These are phyloP conservation scores for Oryzias melastigma DNA, from an alignment of 2,113 vertebrate species.

Conservation along the genomic window DNA sequence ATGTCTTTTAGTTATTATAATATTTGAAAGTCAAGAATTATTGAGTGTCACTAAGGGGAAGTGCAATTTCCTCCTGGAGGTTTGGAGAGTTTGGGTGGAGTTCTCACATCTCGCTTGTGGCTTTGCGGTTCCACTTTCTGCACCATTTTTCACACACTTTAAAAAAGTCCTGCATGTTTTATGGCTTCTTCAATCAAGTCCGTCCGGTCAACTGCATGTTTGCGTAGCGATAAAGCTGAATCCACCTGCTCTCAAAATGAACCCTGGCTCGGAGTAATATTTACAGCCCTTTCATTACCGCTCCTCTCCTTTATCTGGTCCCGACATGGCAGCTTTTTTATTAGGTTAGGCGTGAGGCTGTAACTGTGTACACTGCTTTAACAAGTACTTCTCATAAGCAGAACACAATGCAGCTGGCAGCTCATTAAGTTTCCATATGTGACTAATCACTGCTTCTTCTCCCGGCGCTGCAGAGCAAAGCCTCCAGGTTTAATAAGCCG, in stretches of 20 bases:
- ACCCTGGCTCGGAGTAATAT: slow-evolving; percentile 7
- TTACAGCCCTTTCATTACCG: neutral
- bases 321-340: slow-evolving; percentile 6
- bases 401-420: slow-evolving; percentile 47
- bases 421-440: slow-evolving; percentile 37
- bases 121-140: slow-evolving; percentile 25
- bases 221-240: neutral
- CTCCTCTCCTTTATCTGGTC: neutral
- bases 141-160: slow-evolving; percentile 22
- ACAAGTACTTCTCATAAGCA: slow-evolving; percentile 28
- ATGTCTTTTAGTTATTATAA: neutral
- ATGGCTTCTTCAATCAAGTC: neutral
- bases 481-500: slow-evolving; percentile 49
- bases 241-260: slow-evolving; percentile 5
- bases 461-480: slow-evolving; percentile 1
- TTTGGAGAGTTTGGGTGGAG: slow-evolving; percentile 48
- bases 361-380: slow-evolving; percentile 38
- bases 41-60: slow-evolving; percentile 22
- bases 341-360: slow-evolving; percentile 19
- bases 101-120: slow-evolving; percentile 18
- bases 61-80: slow-evolving; percentile 37
- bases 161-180: neutral
- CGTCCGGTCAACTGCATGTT: neutral
- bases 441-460: slow-evolving; percentile 35
- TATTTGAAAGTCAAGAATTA: too few relatives aligned